A percentile compares a stretch with the other conserved stretches of the same genome.
Evolutionary conservation across 23 tunicate genomes (phyloP).

Genomic region (Diplosoma virens): DNA sequence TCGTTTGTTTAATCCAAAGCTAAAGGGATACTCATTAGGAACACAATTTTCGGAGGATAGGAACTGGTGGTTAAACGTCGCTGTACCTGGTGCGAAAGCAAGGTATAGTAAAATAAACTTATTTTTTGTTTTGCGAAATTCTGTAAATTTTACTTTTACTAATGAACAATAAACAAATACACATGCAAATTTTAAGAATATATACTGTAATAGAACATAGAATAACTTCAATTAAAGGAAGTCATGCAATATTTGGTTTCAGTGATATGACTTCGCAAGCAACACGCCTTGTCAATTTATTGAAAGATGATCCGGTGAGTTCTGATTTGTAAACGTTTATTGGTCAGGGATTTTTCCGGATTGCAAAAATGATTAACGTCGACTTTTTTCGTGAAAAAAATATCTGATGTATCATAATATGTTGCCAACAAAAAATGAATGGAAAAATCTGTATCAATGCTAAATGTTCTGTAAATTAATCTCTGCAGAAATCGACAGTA

Average conservation of each 20-base stretch:
- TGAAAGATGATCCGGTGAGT: constrained; percentile 54
- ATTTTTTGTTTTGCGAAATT: no score
- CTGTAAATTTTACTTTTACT: no score
- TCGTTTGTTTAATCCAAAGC: constrained; percentile 56
- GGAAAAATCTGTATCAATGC: neutral
- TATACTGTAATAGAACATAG: no score
- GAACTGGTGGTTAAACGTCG: constrained; percentile 74
- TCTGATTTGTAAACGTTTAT: no score
- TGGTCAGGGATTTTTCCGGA: no score
- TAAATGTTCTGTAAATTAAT: neutral
- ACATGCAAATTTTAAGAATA: no score
- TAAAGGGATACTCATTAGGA: constrained; percentile 63
- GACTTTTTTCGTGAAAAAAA: neutral
- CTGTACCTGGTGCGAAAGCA: constrained; percentile 84
- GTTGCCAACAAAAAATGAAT: neutral
- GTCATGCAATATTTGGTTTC: no score
- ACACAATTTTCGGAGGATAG: constrained; percentile 23
- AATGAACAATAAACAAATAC: no score
- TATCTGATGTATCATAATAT: neutral
- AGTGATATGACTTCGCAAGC: constrained; percentile 89
- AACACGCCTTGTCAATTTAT: constrained; percentile 18
- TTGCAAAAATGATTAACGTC: neutral
- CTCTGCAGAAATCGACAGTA: no score
- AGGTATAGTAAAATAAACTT: constrained; percentile 29
- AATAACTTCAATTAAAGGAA: no score